These are phyloP conservation scores for Epizoanthus fatuus DNA, from an alignment of 92 coral and sea anemone species.

Conservation along the genomic window DNA sequence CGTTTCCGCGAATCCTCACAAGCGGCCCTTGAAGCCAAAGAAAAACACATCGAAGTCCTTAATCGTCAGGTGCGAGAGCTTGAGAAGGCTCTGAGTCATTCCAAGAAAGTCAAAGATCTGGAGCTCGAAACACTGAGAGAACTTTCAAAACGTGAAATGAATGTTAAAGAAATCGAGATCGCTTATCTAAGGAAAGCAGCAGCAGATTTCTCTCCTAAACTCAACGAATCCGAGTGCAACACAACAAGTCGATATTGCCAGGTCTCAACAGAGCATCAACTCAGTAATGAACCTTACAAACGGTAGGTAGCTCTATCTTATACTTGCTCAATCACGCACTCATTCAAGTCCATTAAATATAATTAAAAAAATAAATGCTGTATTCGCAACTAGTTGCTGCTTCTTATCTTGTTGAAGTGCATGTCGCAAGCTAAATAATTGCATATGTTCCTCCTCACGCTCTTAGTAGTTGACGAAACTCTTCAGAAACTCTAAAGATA, in stretches of 20 bases:
- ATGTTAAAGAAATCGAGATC: constrained; percentile 23
- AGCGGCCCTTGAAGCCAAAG: constrained; percentile 10
- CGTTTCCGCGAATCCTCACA: constrained; percentile 6
- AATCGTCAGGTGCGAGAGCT: constrained; percentile 22
- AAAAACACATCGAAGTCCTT: constrained; percentile 1
- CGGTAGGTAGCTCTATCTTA: background rate
- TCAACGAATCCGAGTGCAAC: background rate
- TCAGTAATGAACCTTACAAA: background rate
- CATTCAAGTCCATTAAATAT: too few relatives aligned
- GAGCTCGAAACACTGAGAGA: constrained; percentile 18
- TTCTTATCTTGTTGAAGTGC: too few relatives aligned
- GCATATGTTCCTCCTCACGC: too few relatives aligned
- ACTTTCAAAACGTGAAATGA: constrained; percentile 40
- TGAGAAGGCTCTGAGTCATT: constrained; percentile 28
- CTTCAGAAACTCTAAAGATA: too few relatives aligned
- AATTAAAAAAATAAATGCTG: too few relatives aligned
- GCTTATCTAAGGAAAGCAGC: constrained; percentile 22
- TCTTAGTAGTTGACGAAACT: too few relatives aligned
- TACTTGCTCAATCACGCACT: too few relatives aligned
- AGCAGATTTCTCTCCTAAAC: background rate
- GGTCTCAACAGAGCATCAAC: background rate
- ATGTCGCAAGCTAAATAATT: too few relatives aligned
- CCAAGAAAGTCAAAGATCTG: constrained; percentile 23
- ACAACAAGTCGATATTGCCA: background rate
- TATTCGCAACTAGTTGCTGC: too few relatives aligned